These are phyloP conservation scores for Aphelocoma californica DNA, from an alignment of 2,797 vertebrate species.

Conservation along the genomic window DNA sequence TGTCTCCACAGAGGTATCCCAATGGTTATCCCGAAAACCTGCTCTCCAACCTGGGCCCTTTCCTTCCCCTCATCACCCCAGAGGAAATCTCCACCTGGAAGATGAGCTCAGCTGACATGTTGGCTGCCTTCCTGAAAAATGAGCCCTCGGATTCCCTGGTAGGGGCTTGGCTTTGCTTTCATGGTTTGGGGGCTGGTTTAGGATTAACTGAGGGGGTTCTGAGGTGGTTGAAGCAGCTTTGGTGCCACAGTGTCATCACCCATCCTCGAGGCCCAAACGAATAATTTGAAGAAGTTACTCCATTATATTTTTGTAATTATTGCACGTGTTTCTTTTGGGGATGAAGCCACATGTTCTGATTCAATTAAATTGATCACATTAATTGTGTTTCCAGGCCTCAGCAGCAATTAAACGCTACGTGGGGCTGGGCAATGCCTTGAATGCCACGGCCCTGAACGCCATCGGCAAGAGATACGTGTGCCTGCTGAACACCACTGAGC, in stretches of 20 bases:
- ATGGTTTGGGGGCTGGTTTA: not conserved
- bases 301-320: not conserved
- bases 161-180: not conserved
- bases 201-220: not conserved
- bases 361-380: not conserved
- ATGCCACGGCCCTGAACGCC: not conserved
- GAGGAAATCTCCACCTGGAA: constrained; percentile 62
- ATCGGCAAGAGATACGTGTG: constrained; percentile 41
- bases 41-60: not conserved
- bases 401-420: constrained; percentile 1
- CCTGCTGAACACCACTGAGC: not conserved
- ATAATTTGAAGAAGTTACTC: not conserved
- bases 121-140: constrained; percentile 31
- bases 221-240: not conserved
- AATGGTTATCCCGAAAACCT: constrained; percentile 63
- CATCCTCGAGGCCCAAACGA: not conserved
- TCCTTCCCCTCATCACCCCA: not conserved
- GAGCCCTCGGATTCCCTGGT: not conserved
- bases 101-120: constrained; percentile 13
- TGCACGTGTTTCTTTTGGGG: not conserved
- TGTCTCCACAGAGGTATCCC: constrained; percentile 62
- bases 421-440: not conserved
- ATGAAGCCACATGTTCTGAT: not conserved
- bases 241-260: not conserved
- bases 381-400: constrained; percentile 36